Evolutionary conservation across 2,113 vertebrate species (phyloP).

Genomic region (Mesoclemmys tuberculata): DNA sequence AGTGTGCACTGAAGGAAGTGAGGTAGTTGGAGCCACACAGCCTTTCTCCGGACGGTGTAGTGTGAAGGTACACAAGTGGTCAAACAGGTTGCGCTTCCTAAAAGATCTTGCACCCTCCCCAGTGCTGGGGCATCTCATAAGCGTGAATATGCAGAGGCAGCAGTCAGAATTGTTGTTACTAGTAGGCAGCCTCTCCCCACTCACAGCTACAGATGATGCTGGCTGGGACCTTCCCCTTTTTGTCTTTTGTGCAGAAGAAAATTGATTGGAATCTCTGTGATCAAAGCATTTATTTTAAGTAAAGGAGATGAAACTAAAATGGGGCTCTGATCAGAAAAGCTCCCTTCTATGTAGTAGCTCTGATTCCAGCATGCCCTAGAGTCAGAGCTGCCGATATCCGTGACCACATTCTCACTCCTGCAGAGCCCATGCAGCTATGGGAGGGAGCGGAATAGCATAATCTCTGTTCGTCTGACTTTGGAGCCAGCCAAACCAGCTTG

Average conservation of each 20-base stretch:
- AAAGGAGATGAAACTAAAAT: fast-evolving
- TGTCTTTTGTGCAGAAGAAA: neutral
- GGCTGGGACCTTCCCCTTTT: neutral
- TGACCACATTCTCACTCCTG: neutral
- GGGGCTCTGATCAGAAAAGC: neutral
- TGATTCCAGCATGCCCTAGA: neutral
- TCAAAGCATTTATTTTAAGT: neutral
- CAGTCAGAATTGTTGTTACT: neutral
- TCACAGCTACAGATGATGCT: neutral
- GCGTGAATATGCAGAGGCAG: neutral
- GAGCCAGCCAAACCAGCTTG: neutral
- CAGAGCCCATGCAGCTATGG: neutral
- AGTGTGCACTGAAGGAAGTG: neutral
- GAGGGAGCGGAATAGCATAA: neutral
- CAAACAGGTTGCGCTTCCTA: neutral
- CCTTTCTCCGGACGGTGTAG: fast-evolving
- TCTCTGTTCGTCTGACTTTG: neutral
- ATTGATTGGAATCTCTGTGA: neutral
- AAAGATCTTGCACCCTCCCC: no score
- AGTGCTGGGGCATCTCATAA: neutral
- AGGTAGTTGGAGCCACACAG: fast-evolving
- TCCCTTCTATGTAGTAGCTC: neutral
- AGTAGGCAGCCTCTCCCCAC: neutral
- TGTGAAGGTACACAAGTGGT: neutral
- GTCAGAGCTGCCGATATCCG: neutral